These are phyloP conservation scores for Cryptus viduatorius DNA, from an alignment of 2,888 invertebrate species.

Conservation along the genomic window DNA sequence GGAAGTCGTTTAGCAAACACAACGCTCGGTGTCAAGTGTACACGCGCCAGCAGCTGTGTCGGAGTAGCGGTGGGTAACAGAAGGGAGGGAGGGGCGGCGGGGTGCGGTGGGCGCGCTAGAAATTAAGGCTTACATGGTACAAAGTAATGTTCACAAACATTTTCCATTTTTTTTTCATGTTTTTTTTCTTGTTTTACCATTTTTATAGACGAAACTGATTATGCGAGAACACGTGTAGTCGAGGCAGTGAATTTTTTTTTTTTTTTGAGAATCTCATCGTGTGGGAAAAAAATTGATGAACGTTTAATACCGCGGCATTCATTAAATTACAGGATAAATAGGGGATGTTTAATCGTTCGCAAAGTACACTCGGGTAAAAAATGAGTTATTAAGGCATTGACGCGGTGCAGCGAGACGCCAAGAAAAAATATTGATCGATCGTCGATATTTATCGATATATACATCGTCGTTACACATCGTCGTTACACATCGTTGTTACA, in stretches of 20 bases:
- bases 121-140: constrained; percentile 2
- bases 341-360: background rate
- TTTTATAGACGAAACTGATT: constrained; percentile 35
- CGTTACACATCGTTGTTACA: no score
- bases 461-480: no score
- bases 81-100: no score
- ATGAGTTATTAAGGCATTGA: no score
- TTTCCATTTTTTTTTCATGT: background rate
- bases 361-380: no score
- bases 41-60: constrained; percentile 37
- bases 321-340: background rate
- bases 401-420: no score
- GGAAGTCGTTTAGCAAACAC: constrained; percentile 42
- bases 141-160: constrained; percentile 3
- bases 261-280: background rate
- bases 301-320: background rate
- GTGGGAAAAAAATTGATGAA: constrained; percentile 3
- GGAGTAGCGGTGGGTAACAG: background rate
- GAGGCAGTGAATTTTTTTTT: constrained; percentile 45
- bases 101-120: background rate
- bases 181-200: constrained; percentile 24
- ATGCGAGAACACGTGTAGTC: constrained; percentile 57
- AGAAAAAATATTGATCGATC: background rate
- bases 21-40: constrained; percentile 32
- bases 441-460: no score